Conservation (phyloP, 2,888 invertebrate species). For the Osmoderma eremita region DNA sequence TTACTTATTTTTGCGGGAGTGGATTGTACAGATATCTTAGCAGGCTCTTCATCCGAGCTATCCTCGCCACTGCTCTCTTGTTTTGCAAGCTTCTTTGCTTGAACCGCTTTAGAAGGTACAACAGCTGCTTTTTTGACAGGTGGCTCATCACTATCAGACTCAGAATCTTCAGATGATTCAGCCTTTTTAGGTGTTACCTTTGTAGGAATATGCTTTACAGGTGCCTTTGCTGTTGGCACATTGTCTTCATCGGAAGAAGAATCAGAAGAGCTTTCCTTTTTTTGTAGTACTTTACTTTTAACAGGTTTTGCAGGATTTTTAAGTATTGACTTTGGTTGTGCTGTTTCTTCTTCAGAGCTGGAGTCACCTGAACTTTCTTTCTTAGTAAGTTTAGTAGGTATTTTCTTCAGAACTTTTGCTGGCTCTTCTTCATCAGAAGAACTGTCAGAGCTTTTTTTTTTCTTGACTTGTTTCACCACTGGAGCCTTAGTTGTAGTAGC, state of each 20-base stretch:
- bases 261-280: slow-evolving; percentile 44
- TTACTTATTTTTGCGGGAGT: slow-evolving; percentile 45
- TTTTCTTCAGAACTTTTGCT: slow-evolving; percentile 48
- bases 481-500: slow-evolving; percentile 40
- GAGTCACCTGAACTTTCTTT: slow-evolving; percentile 53
- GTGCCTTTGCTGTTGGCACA: slow-evolving; percentile 29
- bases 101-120: slow-evolving; percentile 50
- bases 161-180: slow-evolving; percentile 50
- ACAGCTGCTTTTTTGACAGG: slow-evolving; percentile 44
- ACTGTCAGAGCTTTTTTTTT: slow-evolving; percentile 52
- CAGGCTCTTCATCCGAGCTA: slow-evolving; percentile 54
- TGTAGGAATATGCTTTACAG: slow-evolving; percentile 33
- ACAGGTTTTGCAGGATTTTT: slow-evolving; percentile 23
- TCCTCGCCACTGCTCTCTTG: slow-evolving; percentile 58
- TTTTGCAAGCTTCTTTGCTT: slow-evolving; percentile 47
- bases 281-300: slow-evolving; percentile 44
- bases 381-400: slow-evolving; percentile 38
- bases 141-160: slow-evolving; percentile 59
- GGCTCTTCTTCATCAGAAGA: slow-evolving; percentile 56
- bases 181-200: slow-evolving; percentile 31
- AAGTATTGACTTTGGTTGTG: slow-evolving; percentile 18
- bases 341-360: slow-evolving; percentile 54
- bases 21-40: slow-evolving; percentile 49
- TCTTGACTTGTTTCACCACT: slow-evolving; percentile 15
- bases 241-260: slow-evolving; percentile 45